These are phyloP conservation scores for Carpatolechia fugitivella DNA, from an alignment of 2,888 invertebrate genomes.

Conservation along the genomic window DNA sequence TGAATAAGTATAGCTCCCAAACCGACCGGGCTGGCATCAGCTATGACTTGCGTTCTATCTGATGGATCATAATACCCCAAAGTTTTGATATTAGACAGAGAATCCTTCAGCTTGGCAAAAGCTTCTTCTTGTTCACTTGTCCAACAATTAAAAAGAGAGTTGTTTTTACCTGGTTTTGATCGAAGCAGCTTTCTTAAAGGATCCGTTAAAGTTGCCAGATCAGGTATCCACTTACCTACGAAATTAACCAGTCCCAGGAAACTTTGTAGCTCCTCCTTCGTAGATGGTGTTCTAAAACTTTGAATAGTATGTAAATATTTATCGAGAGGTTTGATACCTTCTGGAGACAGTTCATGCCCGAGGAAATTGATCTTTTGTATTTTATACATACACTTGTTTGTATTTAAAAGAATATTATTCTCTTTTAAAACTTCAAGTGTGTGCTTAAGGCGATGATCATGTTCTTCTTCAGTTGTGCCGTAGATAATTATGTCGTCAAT, in stretches of 20 bases:
- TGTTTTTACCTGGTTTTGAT: slow-evolving; percentile 10
- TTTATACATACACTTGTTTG: slow-evolving; percentile 24
- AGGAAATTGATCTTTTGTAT: too few relatives aligned
- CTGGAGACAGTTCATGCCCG: slow-evolving; percentile 23
- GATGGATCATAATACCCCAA: too few relatives aligned
- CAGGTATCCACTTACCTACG: too few relatives aligned
- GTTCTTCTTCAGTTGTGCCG: too few relatives aligned
- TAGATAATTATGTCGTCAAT: too few relatives aligned
- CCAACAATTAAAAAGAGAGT: slow-evolving; percentile 21
- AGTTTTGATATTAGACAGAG: neutral
- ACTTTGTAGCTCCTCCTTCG: slow-evolving; percentile 10
- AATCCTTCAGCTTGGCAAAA: neutral
- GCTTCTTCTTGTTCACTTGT: slow-evolving; percentile 9
- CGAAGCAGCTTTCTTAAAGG: slow-evolving; percentile 22
- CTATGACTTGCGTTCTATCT: too few relatives aligned
- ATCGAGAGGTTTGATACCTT: slow-evolving; percentile 24
- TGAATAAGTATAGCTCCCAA: too few relatives aligned
- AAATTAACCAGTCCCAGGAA: slow-evolving; percentile 13
- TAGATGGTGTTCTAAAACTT: slow-evolving; percentile 11
- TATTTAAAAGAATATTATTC: too few relatives aligned
- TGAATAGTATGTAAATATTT: too few relatives aligned
- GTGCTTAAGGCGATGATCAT: too few relatives aligned
- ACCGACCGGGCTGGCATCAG: too few relatives aligned
- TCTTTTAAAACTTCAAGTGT: slow-evolving; percentile 22
- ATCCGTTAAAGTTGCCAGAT: slow-evolving; percentile 25